These are phyloP conservation scores for Antheraea pernyi DNA, from an alignment of 1,140 invertebrate genomes.

Conservation along the genomic window DNA sequence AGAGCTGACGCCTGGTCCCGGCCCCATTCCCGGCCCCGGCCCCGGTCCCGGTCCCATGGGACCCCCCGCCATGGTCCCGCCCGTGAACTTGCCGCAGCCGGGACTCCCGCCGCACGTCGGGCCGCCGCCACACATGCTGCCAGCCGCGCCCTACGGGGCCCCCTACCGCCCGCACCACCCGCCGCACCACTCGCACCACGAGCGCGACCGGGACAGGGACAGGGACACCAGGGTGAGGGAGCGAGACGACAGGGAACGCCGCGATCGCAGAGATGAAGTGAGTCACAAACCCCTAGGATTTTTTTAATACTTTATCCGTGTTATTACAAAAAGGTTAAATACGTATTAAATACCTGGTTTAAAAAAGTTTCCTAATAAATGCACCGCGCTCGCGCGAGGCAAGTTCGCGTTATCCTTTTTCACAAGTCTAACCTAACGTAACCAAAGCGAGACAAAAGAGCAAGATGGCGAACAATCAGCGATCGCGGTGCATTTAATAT, in stretches of 20 bases:
- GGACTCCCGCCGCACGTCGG: constrained; percentile 30
- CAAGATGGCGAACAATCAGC: too few relatives aligned
- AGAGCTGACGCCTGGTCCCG: constrained; percentile 70
- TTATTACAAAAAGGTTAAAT: too few relatives aligned
- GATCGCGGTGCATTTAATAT: too few relatives aligned
- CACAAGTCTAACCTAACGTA: too few relatives aligned
- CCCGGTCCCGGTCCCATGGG: constrained; percentile 69
- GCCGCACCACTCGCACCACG: constrained; percentile 43
- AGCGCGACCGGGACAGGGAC: constrained; percentile 44
- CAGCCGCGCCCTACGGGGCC: constrained; percentile 53
- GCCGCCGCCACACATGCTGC: constrained; percentile 44
- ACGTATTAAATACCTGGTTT: too few relatives aligned
- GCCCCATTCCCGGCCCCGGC: too few relatives aligned
- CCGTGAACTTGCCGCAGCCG: constrained; percentile 58
- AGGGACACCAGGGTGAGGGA: constrained; percentile 22
- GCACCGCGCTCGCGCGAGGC: too few relatives aligned
- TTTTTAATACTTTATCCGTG: too few relatives aligned
- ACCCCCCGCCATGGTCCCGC: constrained; percentile 49
- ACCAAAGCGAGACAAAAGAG: too few relatives aligned
- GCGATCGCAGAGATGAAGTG: constrained; percentile 54
- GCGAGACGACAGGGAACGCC: constrained; percentile 36
- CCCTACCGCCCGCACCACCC: constrained; percentile 48
- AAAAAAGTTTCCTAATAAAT: too few relatives aligned
- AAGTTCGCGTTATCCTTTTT: too few relatives aligned
- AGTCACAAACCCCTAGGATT: not conserved